A percentile compares a stretch with the other conserved stretches of the same genome.
phyloP scores from a whole-genome alignment of 2,888 invertebrate genomes.

The Taphrorychus bicolor region DNA sequence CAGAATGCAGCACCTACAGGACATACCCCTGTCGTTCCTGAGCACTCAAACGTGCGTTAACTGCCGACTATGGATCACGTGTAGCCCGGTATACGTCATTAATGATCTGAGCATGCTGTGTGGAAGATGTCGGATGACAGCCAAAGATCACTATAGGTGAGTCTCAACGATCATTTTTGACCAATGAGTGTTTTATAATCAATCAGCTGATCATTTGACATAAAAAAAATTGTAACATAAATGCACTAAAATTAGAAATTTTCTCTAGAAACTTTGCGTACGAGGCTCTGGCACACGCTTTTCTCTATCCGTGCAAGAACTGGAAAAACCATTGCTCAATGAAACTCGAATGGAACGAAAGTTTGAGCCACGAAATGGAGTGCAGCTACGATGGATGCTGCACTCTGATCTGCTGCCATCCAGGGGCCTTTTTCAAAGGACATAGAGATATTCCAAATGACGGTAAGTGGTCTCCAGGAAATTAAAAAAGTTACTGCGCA shows the following conservation, averaged over 20 bases:
- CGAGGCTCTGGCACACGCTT: conserved; percentile 54
- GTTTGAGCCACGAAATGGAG: conserved; percentile 52
- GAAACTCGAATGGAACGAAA: conserved; percentile 51
- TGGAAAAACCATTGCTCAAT: conserved; percentile 53
- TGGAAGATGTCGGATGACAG: conserved; percentile 52
- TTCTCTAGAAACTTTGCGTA: conserved; percentile 53
- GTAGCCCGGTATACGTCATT: conserved; percentile 54
- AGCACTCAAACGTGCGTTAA: conserved; percentile 50
- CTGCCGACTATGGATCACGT: conserved; percentile 53
- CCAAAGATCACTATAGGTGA: conserved; percentile 47
- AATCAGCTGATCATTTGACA: not conserved
- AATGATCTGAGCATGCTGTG: conserved; percentile 53
- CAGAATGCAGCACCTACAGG: not conserved
- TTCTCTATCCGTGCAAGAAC: conserved; percentile 54
- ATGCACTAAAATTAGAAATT: not conserved
- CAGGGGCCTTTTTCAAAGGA: conserved; percentile 48
- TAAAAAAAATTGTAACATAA: not conserved
- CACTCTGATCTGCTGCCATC: conserved; percentile 49
- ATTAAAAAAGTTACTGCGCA: not conserved
- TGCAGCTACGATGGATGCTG: conserved; percentile 52
- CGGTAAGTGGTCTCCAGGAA: too few relatives aligned
- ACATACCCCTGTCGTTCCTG: conserved; percentile 44
- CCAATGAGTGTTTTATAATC: too few relatives aligned
- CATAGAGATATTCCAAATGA: conserved; percentile 48
- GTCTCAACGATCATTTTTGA: too few relatives aligned